These are phyloP conservation scores for Oncorhynchus nerka DNA, from an alignment of 2,113 vertebrate genomes.

Conservation along the genomic window DNA sequence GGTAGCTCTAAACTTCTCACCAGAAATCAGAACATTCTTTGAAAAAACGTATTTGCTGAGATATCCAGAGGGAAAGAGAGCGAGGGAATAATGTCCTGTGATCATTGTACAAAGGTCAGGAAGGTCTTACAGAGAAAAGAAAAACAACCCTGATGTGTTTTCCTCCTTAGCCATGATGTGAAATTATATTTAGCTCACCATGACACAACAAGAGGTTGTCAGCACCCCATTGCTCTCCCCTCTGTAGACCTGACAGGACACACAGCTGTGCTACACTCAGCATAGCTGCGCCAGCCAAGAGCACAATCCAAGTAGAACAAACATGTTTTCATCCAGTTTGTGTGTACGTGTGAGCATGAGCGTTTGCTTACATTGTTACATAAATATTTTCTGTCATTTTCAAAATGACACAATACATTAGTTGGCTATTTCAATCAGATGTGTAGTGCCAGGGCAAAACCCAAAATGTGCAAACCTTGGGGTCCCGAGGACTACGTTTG, in stretches of 20 bases:
- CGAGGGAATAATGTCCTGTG: constrained; percentile 6
- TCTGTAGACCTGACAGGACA: constrained; percentile 16
- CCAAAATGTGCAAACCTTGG: too few species aligned
- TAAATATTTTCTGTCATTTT: constrained; percentile 31
- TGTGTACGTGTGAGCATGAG: constrained; percentile 8
- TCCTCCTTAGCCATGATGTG: constrained; percentile 45
- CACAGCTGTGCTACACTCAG: neutral
- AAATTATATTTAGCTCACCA: constrained; percentile 59
- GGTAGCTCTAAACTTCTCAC: neutral
- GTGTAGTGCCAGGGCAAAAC: too few species aligned
- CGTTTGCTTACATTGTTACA: constrained; percentile 16
- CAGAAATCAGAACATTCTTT: neutral
- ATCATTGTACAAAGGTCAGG: constrained; percentile 52
- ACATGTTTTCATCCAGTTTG: constrained; percentile 28
- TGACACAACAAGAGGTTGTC: constrained; percentile 49
- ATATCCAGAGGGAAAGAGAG: neutral
- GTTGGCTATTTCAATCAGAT: too few species aligned
- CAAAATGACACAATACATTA: too few species aligned
- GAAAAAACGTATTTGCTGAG: neutral
- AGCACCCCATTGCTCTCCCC: constrained; percentile 28
- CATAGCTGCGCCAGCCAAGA: neutral
- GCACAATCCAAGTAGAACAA: constrained; percentile 6
- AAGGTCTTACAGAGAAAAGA: constrained; percentile 61
- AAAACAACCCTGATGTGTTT: constrained; percentile 67
- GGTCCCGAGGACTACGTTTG: too few species aligned